phyloP scores from a whole-genome alignment of 2,797 vertebrate species.

The Coreius guichenoti region DNA sequence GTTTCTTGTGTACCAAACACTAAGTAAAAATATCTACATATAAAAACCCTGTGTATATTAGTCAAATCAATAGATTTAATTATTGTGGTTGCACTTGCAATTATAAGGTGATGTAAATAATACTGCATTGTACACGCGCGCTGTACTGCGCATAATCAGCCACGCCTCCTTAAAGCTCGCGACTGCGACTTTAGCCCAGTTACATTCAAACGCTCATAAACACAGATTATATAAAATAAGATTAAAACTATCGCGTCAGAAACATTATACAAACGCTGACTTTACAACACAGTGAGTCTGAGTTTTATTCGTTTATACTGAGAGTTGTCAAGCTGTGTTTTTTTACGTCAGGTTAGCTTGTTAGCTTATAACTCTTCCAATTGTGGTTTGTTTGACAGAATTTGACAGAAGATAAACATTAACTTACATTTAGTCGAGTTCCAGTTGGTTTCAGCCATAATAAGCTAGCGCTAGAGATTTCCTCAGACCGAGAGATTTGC shows the following conservation, averaged over 20 bases:
- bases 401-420: background rate
- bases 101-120: background rate
- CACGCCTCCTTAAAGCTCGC: constrained; percentile 39
- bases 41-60: background rate
- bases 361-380: background rate
- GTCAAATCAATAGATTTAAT: background rate
- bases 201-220: background rate
- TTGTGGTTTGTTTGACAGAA: background rate
- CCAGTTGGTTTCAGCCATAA: background rate
- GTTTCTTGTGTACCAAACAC: too few species aligned
- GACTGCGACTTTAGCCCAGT: background rate
- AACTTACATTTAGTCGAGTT: background rate
- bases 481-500: background rate
- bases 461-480: background rate
- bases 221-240: background rate
- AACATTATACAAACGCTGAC: background rate
- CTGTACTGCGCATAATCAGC: constrained; percentile 26
- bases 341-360: constrained; percentile 15
- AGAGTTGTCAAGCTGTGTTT: background rate
- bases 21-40: too few species aligned
- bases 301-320: background rate
- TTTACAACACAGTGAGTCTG: constrained; percentile 32
- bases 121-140: background rate
- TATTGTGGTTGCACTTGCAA: background rate
- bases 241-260: background rate